phyloP scores from a whole-genome alignment of 2,113 vertebrate genomes.

The Sorex fumeus region DNA sequence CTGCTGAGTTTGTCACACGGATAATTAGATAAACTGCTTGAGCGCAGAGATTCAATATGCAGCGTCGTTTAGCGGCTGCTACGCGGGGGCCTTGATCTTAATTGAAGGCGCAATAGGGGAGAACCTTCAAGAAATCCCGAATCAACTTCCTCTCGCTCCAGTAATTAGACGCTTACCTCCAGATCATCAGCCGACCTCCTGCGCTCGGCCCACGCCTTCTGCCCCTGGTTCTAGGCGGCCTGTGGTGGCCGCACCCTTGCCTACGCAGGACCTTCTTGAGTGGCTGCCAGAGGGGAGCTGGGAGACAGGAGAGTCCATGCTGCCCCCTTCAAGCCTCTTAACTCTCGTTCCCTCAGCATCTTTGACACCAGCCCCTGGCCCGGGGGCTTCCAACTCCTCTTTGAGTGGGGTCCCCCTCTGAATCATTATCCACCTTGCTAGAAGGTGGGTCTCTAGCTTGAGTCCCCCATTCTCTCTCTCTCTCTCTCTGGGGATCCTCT shows the following conservation, averaged over 20 bases:
- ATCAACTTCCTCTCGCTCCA: conserved; percentile 70
- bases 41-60: conserved; percentile 24
- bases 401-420: not conserved
- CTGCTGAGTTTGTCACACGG: conserved; percentile 70
- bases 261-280: not conserved
- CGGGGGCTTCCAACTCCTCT: not conserved
- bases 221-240: not conserved
- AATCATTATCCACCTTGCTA: not conserved
- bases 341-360: not conserved
- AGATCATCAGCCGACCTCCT: not conserved
- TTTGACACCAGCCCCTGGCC: fast-evolving
- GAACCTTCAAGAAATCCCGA: conserved; percentile 64
- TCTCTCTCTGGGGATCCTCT: not conserved
- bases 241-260: not conserved
- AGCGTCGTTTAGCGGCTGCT: conserved; percentile 28
- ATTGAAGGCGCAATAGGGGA: conserved; percentile 69
- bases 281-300: not conserved
- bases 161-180: conserved; percentile 70
- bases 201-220: fast-evolving
- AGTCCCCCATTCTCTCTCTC: not conserved
- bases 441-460: not conserved
- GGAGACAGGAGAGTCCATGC: not conserved
- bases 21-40: conserved; percentile 82
- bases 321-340: not conserved
- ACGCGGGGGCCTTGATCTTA: conserved; percentile 44